Conservation (phyloP, 2,113 vertebrate genomes). For the Haliaeetus leucogaster region DNA sequence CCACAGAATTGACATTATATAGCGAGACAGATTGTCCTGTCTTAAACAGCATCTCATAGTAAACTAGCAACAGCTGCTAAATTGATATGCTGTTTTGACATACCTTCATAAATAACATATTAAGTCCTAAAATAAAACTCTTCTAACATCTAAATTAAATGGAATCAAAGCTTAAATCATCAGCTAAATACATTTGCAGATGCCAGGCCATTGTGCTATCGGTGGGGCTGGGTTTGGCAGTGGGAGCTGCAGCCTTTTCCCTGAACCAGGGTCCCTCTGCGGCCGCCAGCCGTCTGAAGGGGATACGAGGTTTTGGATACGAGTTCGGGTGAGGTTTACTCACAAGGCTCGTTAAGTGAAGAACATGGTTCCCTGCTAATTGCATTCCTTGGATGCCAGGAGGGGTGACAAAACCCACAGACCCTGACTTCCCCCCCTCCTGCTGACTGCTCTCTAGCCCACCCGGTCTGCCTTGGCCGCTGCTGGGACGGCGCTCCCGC, state of each 20-base stretch:
- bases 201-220: background rate
- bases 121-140: background rate
- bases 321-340: background rate
- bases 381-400: background rate
- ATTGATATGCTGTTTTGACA: background rate
- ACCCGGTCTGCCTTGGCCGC: background rate
- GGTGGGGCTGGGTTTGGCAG: background rate
- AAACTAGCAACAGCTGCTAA: background rate
- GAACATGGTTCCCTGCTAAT: background rate
- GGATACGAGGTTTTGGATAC: rapidly evolving
- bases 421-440: too few relatives aligned
- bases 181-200: background rate
- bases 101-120: background rate
- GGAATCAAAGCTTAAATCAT: background rate
- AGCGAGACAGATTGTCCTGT: background rate
- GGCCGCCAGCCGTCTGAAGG: rapidly evolving
- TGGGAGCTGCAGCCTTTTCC: background rate
- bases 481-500: background rate
- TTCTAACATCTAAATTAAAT: background rate
- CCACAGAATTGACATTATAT: background rate
- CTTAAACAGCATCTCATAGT: background rate
- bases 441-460: background rate
- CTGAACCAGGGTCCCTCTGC: background rate
- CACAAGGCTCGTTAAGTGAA: background rate
- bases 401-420: background rate